phyloP scores from a whole-genome alignment of 2,888 invertebrate species.

The Drosophila flavopinicola region DNA sequence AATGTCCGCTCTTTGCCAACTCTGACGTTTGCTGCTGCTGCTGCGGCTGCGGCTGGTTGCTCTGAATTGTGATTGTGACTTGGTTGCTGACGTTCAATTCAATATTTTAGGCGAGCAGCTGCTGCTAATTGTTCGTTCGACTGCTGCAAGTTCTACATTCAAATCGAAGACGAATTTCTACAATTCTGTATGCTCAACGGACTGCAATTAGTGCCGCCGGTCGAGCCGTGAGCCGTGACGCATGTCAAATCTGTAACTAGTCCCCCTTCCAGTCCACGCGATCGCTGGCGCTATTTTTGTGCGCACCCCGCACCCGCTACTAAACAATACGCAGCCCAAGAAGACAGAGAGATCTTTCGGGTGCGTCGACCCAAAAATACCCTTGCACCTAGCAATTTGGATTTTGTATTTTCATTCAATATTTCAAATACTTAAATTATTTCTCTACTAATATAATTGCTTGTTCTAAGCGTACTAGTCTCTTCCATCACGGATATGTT shows the following conservation, averaged over 20 bases:
- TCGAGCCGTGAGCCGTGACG: constrained; percentile 49
- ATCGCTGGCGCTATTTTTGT: constrained; percentile 48
- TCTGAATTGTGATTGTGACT: constrained; percentile 52
- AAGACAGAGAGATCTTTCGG: not conserved
- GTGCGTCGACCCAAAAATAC: constrained; percentile 31
- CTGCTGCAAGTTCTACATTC: constrained; percentile 42
- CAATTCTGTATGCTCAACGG: constrained; percentile 22
- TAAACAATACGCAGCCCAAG: constrained; percentile 48
- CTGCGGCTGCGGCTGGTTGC: constrained; percentile 24
- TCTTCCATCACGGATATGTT: no score
- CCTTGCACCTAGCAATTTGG: constrained; percentile 6
- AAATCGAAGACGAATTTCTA: constrained; percentile 25
- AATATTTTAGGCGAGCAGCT: constrained; percentile 62
- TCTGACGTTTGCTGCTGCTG: constrained; percentile 32
- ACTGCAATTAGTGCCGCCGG: constrained; percentile 54
- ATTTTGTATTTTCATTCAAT: no score
- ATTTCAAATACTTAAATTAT: no score
- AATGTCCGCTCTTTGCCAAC: constrained; percentile 35
- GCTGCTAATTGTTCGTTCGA: constrained; percentile 48
- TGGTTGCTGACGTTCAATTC: constrained; percentile 54
- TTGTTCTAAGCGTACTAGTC: no score
- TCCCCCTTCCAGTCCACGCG: constrained; percentile 30
- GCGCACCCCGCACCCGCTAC: constrained; percentile 13
- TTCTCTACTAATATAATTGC: no score
- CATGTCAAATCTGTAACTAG: constrained; percentile 60